Evolutionary conservation across 2,113 vertebrate genomes (phyloP).

Genomic region (Himantopus leucocephalus): DNA sequence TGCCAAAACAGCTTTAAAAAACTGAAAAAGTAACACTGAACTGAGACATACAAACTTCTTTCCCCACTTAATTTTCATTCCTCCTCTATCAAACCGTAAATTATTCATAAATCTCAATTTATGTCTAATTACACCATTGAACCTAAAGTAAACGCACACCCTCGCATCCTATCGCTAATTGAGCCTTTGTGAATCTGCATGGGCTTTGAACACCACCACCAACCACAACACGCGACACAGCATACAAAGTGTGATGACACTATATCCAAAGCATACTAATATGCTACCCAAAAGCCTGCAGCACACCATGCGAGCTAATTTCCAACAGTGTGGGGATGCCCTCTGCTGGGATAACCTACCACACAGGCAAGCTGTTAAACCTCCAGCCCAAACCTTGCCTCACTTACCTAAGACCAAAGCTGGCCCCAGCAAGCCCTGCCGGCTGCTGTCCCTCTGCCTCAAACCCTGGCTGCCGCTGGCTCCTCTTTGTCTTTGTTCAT

Average conservation of each 20-base stretch:
- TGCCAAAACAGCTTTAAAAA: not conserved
- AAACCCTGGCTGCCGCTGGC: not conserved
- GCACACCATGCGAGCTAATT: rapidly evolving
- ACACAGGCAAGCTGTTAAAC: rapidly evolving
- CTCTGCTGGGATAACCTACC: constrained; percentile 43
- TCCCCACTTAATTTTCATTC: not conserved
- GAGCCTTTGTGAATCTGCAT: not conserved
- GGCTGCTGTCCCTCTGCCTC: not conserved
- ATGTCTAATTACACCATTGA: not conserved
- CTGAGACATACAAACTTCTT: not conserved
- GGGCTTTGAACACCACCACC: not conserved
- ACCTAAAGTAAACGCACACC: not conserved
- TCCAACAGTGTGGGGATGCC: constrained; percentile 9
- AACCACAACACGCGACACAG: not conserved
- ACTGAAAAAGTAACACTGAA: not conserved
- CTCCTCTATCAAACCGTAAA: not conserved
- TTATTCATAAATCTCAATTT: constrained; percentile 46
- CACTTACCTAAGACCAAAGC: rapidly evolving
- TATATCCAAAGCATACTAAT: not conserved
- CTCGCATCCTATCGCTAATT: not conserved
- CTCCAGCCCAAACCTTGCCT: not conserved
- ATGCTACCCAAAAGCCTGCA: not conserved
- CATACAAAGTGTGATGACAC: not conserved
- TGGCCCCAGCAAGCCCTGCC: not conserved
- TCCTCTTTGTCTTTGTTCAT: not conserved